Evolutionary conservation across 2,888 invertebrate genomes (phyloP), one percentile per base, ranked within the genome.

Genomic region (Eupithecia subumbrata): DNA sequence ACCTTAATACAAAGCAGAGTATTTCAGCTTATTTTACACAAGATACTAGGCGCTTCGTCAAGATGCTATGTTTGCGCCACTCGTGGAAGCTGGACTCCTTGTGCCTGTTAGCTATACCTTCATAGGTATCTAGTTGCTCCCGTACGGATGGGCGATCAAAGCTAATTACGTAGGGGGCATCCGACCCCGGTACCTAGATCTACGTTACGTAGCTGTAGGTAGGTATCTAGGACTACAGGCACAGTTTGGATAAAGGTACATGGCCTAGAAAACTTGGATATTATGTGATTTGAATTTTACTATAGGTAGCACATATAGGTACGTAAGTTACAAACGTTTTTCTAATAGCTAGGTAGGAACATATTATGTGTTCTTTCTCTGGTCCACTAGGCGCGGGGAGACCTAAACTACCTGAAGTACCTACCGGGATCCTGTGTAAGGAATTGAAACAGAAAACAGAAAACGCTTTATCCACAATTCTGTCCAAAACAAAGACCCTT

Each of bases 91-190:
- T 9, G n/a, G 52, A n/a, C n/a, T 22, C 22, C 56, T 22, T 18
- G 18, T 48, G n/a, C 48, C 14, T 9, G 8, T 18, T 48, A 48
- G n/a, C 56, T 56, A n/a, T 40, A 40, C 52, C 52, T 52, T n/a
- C n/a, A n/a, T n/a, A 52, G 45, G 52, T 52, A n/a, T 52, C 11
- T 30, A 18, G 30, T 25, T 63, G 37, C 64, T 37, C 66, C 66
- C 66, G 37, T n/a, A n/a, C 66, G 37, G 18, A 66, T 37, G 66
- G 37, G 16, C 30, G 66, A 66, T 66, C 66, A 66, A 66, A 66
- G 66, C 37, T 37, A 34, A 64, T 34, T 37, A 64, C 8, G 1
- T 30, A 22, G 25, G 25, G 34, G 5, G 64, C 64, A 34, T 37
- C 66, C 66, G 37, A 34, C 66, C 66, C 30, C 16, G 25, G 63